These are phyloP conservation scores for Sebastes matsubarae DNA, from an alignment of 2,797 vertebrate species.

Conservation along the genomic window DNA sequence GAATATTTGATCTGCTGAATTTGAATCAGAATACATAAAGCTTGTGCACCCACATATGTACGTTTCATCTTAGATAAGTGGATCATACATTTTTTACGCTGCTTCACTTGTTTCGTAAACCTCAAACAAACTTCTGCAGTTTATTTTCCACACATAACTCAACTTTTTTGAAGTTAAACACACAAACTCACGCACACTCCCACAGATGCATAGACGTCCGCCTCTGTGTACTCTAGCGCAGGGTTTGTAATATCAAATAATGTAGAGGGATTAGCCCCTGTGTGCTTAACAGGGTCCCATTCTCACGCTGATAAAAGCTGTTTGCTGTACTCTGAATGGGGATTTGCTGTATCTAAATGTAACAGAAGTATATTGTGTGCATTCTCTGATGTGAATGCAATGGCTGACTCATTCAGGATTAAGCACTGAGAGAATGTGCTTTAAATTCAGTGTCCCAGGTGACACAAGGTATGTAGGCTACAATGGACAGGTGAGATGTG, in stretches of 20 bases:
- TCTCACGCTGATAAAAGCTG: constrained; percentile 43
- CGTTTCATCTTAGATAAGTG: background rate
- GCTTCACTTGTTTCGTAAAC: background rate
- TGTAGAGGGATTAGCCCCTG: constrained; percentile 32
- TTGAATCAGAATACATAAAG: background rate
- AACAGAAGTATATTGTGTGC: constrained; percentile 21
- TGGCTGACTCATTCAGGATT: constrained; percentile 2
- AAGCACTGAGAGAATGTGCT: background rate
- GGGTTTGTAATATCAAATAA: constrained; percentile 24
- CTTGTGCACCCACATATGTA: background rate
- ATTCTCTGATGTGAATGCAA: background rate
- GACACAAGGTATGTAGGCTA: background rate
- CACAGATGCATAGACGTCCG: background rate
- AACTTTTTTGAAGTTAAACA: background rate
- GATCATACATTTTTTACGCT: background rate
- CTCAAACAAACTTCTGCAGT: background rate
- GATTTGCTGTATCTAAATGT: constrained; percentile 39
- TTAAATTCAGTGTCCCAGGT: background rate
- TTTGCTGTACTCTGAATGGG: constrained; percentile 31
- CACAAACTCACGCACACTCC: background rate
- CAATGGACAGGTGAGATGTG: background rate
- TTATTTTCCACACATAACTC: background rate
- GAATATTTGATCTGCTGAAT: background rate
- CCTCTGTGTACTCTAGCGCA: background rate
- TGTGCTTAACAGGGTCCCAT: constrained; percentile 24